Evolutionary conservation across 2,113 vertebrate species (phyloP).

Genomic region (Amia ocellicauda): DNA sequence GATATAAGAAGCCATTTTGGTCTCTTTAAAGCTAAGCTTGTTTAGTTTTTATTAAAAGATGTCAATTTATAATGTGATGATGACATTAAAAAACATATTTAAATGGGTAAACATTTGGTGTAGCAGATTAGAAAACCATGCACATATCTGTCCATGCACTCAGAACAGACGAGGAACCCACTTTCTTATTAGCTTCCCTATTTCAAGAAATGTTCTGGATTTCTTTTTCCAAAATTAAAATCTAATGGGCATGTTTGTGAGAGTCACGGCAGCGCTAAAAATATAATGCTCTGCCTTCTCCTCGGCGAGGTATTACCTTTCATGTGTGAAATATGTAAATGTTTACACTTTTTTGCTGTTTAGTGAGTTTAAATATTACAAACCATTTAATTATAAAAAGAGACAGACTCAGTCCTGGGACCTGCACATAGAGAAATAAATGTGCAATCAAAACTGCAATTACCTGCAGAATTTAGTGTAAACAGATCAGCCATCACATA

Average conservation of each 20-base stretch:
- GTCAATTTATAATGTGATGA: conserved; percentile 2
- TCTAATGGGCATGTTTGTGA: conserved; percentile 3
- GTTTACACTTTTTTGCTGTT: conserved; percentile 79
- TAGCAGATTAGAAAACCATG: conserved; percentile 64
- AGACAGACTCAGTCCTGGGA: conserved; percentile 90
- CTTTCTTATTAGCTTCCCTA: conserved; percentile 45
- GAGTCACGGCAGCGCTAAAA: conserved; percentile 19
- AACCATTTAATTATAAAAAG: conserved; percentile 94
- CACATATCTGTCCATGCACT: conserved; percentile 72
- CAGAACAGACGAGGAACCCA: conserved; percentile 64
- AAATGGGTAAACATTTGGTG: conserved; percentile 40
- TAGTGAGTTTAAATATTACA: conserved; percentile 89
- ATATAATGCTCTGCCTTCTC: conserved; percentile 24
- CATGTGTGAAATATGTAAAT: conserved; percentile 81
- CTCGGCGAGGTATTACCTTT: conserved; percentile 66
- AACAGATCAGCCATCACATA: conserved; percentile 97
- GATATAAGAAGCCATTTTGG: too few species aligned
- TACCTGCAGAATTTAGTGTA: conserved; percentile 99
- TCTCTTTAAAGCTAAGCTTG: too few species aligned
- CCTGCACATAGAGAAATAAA: conserved; percentile 91
- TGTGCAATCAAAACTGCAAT: conserved; percentile 99
- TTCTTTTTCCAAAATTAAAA: conserved; percentile 32
- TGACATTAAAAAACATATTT: conserved; percentile 11
- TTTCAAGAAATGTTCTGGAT: conserved; percentile 50
- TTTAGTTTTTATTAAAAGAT: background rate